Evolutionary conservation across 1,140 invertebrate species (phyloP).

Genomic region (Elymnias hypermnestra): DNA sequence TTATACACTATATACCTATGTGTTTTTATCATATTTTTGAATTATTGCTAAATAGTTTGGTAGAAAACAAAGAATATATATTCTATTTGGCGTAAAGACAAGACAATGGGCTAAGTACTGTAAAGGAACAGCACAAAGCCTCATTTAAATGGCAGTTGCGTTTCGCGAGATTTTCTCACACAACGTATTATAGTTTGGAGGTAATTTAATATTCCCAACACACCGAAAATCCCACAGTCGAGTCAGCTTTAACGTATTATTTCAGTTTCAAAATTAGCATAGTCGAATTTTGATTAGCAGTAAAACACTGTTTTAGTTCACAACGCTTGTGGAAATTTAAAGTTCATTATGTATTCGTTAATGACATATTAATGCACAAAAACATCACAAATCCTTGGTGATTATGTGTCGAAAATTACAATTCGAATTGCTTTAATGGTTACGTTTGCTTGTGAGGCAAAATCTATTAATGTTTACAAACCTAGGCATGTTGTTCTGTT

Average conservation of each 20-base stretch:
- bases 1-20: too few relatives aligned
- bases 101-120: too few relatives aligned
- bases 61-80: too few relatives aligned
- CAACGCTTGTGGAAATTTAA: conserved; percentile 3
- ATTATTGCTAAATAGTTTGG: too few relatives aligned
- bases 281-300: conserved; percentile 57
- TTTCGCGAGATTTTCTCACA: too few relatives aligned
- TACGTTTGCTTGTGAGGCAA: neutral
- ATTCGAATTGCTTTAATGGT: conserved; percentile 2
- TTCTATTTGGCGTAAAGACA: too few relatives aligned
- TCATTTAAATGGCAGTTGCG: too few relatives aligned
- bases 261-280: conserved; percentile 46
- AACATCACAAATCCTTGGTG: too few relatives aligned
- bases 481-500: too few relatives aligned
- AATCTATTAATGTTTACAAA: too few relatives aligned
- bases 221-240: conserved; percentile 11
- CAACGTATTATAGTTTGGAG: conserved; percentile 13
- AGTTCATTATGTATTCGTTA: conserved; percentile 41
- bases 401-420: conserved; percentile 24
- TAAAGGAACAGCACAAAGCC: too few relatives aligned
- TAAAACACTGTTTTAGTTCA: conserved; percentile 33
- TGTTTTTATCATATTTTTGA: too few relatives aligned
- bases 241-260: conserved; percentile 14
- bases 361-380: conserved; percentile 45
- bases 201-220: conserved; percentile 28